phyloP scores from a whole-genome alignment of 2,797 vertebrate species.

The Luscinia luscinia region DNA sequence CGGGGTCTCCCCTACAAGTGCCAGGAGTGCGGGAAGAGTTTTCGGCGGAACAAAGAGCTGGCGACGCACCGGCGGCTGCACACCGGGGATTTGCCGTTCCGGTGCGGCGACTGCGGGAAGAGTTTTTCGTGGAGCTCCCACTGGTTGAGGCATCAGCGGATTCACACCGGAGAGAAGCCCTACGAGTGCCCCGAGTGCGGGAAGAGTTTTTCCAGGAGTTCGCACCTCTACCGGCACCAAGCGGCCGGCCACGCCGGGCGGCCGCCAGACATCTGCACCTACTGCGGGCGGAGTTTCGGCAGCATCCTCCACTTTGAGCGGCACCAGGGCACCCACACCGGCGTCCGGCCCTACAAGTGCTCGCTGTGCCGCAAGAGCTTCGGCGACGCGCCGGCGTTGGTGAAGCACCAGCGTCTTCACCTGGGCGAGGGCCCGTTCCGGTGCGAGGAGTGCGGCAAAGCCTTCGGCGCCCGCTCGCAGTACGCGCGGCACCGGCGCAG shows the following conservation, averaged over 20 bases:
- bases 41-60: neutral
- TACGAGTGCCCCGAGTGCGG: conserved; percentile 6
- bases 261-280: conserved; percentile 62
- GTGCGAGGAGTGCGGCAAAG: conserved; percentile 85
- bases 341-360: conserved; percentile 8
- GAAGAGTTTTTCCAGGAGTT: conserved; percentile 39
- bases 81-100: conserved; percentile 59
- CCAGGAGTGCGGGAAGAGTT: conserved; percentile 61
- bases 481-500: conserved; percentile 81
- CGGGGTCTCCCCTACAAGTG: accelerated
- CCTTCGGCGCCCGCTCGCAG: conserved; percentile 87
- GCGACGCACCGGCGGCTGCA: conserved; percentile 37
- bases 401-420: conserved; percentile 50
- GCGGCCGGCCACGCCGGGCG: too few relatives aligned
- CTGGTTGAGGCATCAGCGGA: conserved; percentile 61
- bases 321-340: conserved; percentile 58
- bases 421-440: neutral
- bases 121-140: conserved; percentile 78
- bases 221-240: conserved; percentile 77
- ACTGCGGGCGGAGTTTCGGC: conserved; percentile 68
- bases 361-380: conserved; percentile 63
- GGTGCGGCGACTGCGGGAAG: conserved; percentile 71
- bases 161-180: conserved; percentile 69
- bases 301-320: conserved; percentile 75
- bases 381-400: conserved; percentile 10